Conservation (phyloP, 2,888 invertebrate species). For the Apamea crenata region DNA sequence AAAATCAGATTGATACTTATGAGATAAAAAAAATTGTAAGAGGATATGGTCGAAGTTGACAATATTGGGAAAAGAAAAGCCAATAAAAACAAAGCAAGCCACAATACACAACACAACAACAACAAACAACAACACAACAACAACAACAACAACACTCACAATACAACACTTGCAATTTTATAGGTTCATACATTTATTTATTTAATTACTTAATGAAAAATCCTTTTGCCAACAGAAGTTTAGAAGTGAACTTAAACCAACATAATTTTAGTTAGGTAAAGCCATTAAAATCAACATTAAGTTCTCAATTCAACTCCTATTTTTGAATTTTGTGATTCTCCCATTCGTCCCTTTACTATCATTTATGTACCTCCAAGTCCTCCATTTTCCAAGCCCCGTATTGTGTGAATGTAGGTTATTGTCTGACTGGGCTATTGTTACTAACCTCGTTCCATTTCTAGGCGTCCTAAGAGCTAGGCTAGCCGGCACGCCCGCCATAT, state of each 20-base stretch:
- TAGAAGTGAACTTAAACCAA: not conserved
- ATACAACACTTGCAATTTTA: not conserved
- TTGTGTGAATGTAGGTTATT: constrained; percentile 55
- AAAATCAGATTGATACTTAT: not conserved
- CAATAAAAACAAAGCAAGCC: not conserved
- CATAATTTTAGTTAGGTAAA: not conserved
- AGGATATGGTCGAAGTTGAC: not conserved
- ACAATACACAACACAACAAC: no score
- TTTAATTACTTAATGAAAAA: not conserved
- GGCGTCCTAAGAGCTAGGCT: constrained; percentile 59
- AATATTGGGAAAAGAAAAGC: constrained; percentile 1
- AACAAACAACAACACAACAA: no score
- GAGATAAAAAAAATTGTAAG: not conserved
- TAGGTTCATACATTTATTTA: not conserved
- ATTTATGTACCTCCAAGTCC: not conserved
- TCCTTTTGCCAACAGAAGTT: not conserved
- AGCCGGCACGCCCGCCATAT: constrained; percentile 51
- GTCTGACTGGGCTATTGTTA: constrained; percentile 43
- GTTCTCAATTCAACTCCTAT: not conserved
- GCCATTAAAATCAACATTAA: not conserved
- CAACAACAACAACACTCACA: no score
- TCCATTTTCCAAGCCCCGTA: constrained; percentile 3
- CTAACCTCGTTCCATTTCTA: constrained; percentile 58
- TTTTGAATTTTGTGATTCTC: not conserved
- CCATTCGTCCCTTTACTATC: not conserved